These are phyloP conservation scores for Hylaeus anthracinus DNA, from an alignment of 1,140 invertebrate species.

Conservation along the genomic window DNA sequence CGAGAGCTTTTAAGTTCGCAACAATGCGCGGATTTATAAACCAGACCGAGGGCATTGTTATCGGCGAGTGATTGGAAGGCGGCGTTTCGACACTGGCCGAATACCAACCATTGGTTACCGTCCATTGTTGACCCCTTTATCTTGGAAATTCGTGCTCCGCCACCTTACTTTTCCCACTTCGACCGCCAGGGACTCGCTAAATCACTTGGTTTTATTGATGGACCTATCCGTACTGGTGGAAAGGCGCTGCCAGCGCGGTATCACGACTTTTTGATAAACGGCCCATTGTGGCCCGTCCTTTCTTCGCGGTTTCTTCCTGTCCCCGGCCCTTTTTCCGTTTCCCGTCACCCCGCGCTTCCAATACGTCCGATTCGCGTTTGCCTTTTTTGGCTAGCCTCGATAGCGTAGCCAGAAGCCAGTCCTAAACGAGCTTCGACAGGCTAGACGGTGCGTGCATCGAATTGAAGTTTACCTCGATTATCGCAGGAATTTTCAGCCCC, in stretches of 20 bases:
- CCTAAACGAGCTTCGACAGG: no score
- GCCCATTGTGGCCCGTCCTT: slow-evolving; percentile 69
- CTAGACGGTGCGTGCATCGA: no score
- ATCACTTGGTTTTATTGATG: slow-evolving; percentile 76
- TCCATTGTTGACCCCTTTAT: slow-evolving; percentile 74
- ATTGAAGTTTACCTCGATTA: no score
- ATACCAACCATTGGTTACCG: slow-evolving; percentile 73
- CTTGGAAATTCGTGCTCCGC: slow-evolving; percentile 70
- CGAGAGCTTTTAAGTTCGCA: slow-evolving; percentile 75
- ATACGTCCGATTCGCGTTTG: slow-evolving; percentile 34
- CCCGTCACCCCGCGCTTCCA: background rate
- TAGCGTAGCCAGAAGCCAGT: no score
- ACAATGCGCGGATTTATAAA: slow-evolving; percentile 77
- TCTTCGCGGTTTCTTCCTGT: slow-evolving; percentile 57
- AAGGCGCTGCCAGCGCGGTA: slow-evolving; percentile 52
- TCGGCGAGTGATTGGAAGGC: slow-evolving; percentile 73
- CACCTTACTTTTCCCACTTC: slow-evolving; percentile 41
- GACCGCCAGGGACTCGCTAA: slow-evolving; percentile 62
- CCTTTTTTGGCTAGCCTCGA: background rate
- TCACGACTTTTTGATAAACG: slow-evolving; percentile 71
- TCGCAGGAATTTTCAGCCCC: no score
- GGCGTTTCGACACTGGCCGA: slow-evolving; percentile 73
- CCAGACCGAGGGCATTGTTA: slow-evolving; percentile 72
- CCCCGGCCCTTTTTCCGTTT: slow-evolving; percentile 34
- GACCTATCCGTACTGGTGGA: slow-evolving; percentile 46